Evolutionary conservation across 1,140 invertebrate species (phyloP).

Genomic region (Luehdorfia chinensis): DNA sequence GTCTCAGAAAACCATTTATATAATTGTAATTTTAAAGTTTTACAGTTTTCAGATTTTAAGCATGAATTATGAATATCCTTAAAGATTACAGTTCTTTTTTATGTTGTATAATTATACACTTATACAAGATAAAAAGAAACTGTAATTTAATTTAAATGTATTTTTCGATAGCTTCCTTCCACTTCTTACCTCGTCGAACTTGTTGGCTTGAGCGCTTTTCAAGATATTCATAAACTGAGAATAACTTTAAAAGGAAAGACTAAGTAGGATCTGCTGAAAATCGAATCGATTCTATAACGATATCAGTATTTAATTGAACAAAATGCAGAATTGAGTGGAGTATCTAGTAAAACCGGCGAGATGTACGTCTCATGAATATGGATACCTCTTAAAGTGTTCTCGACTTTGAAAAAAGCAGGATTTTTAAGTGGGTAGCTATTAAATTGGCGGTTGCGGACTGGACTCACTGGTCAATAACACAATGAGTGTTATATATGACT

Average conservation of each 20-base stretch:
- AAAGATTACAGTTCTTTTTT: too few species aligned
- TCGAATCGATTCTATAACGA: constrained; percentile 42
- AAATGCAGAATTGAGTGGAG: constrained; percentile 48
- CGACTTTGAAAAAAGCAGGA: constrained; percentile 21
- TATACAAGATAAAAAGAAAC: too few species aligned
- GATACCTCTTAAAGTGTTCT: constrained; percentile 18
- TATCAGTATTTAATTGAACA: constrained; percentile 69
- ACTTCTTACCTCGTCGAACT: constrained; percentile 25
- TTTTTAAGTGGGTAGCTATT: constrained; percentile 17
- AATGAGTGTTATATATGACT: too few species aligned
- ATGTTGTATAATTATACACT: too few species aligned
- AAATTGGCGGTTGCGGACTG: too few species aligned
- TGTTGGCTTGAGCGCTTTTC: constrained; percentile 45
- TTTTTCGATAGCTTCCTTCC: constrained; percentile 7
- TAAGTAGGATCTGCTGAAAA: constrained; percentile 40
- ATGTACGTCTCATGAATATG: constrained; percentile 35
- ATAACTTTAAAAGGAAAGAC: constrained; percentile 45
- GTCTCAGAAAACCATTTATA: too few species aligned
- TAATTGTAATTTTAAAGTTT: too few species aligned
- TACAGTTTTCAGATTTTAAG: too few species aligned
- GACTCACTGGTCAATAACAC: too few species aligned
- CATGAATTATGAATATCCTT: too few species aligned
- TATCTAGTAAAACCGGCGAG: constrained; percentile 30
- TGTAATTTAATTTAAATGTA: too few species aligned
- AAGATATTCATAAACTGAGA: constrained; percentile 40